A percentile compares a stretch with the other conserved stretches of the same genome.
Evolutionary conservation across 2,888 invertebrate species (phyloP).

Genomic region (Rhyacophila evoluta): DNA sequence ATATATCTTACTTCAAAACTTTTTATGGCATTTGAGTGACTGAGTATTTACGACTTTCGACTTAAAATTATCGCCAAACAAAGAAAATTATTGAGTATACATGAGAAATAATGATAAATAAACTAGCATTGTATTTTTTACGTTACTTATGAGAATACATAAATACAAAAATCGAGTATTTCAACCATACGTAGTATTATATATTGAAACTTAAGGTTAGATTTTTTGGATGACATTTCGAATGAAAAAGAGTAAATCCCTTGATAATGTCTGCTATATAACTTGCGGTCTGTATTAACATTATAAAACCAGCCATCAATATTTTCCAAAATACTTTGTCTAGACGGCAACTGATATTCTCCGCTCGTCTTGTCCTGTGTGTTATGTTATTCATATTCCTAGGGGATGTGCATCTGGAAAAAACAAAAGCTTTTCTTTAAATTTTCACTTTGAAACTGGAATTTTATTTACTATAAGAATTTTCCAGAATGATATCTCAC

Average conservation of each 20-base stretch:
- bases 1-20: no score
- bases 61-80: no score
- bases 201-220: no score
- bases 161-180: no score
- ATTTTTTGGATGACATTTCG: no score
- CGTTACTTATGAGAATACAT: no score
- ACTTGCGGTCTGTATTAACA: background rate
- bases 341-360: slow-evolving; percentile 30
- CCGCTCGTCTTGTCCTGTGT: slow-evolving; percentile 5
- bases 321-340: slow-evolving; percentile 29
- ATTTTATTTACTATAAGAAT: background rate
- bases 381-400: slow-evolving; percentile 24
- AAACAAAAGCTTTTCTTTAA: background rate
- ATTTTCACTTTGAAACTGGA: slow-evolving; percentile 18
- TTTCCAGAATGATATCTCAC: background rate
- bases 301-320: slow-evolving; percentile 30
- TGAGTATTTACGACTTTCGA: no score
- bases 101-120: no score
- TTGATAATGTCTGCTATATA: background rate
- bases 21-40: no score
- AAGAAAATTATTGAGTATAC: no score
- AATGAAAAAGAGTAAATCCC: background rate
- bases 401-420: slow-evolving; percentile 2
- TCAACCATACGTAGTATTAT: no score
- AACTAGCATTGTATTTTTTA: no score